A percentile compares a stretch with the other conserved stretches of the same genome.
Evolutionary conservation across 1,140 invertebrate species (phyloP).

Genomic region (Gonatopus flavifemur): DNA sequence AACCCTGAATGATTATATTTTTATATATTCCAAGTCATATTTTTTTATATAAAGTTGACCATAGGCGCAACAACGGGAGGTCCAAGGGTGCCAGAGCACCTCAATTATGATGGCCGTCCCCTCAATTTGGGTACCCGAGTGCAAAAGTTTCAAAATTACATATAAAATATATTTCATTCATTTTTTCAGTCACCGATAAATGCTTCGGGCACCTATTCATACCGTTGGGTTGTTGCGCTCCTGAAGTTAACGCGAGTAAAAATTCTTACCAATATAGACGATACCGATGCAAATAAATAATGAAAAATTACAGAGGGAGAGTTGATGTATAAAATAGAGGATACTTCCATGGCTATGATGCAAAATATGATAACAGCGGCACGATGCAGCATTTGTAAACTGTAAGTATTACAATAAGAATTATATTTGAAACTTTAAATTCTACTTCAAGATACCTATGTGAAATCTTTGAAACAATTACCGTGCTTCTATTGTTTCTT

Average conservation of each 20-base stretch:
- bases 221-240: too few relatives aligned
- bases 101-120: too few relatives aligned
- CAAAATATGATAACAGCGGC: slow-evolving; percentile 62
- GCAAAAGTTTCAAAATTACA: neutral
- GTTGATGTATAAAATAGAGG: slow-evolving; percentile 66
- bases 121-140: too few relatives aligned
- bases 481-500: slow-evolving; percentile 49
- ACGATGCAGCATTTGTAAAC: slow-evolving; percentile 62
- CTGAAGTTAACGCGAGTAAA: too few relatives aligned
- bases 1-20: slow-evolving; percentile 49
- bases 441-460: neutral
- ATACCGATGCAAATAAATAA: slow-evolving; percentile 63
- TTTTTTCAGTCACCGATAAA: too few relatives aligned
- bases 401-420: slow-evolving; percentile 36
- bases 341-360: slow-evolving; percentile 61
- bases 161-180: too few relatives aligned
- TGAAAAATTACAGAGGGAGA: slow-evolving; percentile 60
- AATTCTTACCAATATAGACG: slow-evolving; percentile 62
- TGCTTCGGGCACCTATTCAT: too few relatives aligned
- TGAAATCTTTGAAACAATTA: slow-evolving; percentile 22
- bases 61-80: too few relatives aligned
- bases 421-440: neutral
- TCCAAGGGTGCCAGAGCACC: too few relatives aligned
- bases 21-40: too few relatives aligned
- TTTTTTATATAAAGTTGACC: too few relatives aligned